Evolutionary conservation across 2,797 vertebrate genomes (phyloP), one percentile per base, ranked within the genome.

Genomic region (Acrossocheilus wenchowensis): DNA sequence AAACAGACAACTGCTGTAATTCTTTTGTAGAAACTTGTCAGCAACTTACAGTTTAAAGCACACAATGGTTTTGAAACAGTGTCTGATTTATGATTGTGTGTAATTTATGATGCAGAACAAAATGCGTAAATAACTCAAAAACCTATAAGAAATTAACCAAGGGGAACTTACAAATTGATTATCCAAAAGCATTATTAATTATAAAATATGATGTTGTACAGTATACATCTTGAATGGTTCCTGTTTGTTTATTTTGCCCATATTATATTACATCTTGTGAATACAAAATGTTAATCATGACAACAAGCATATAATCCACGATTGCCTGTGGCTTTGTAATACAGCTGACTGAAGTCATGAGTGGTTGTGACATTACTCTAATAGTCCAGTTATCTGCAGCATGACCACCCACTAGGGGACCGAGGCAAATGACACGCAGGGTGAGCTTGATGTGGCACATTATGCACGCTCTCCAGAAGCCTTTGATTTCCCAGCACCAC

Each of bases 401-500:
- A 75, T 78, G 30, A 45, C 26, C 82, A 52, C 81, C 50, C 74
- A 81, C 50, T 77, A 23, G 62, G 36, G 86, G 71, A 79, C 73
- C 19, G 80, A 82, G 54, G 69, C 34, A 83, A 87, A 85, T 89
- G 88, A 86, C 15, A 52, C 15, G 5, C 50, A 52, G 50, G 48
- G 86, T 52, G 87, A 80, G 78, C 81, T 86, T 54, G 68, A 69
- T 15, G 73, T 82, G 87, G 78, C 82, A 78, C 81, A 81, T 90
- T 91, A 88, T 72, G 75, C 79, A 88, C 79, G 69, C 89, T 85
- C 89, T 83, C 68, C 19, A 82, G 86, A 89, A 88, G 66, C 77
- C 89, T 90, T 79, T 77, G 78, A 92, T 91, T 92, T 94, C 91
- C 89, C 88, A 87, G 88, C 86, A 91, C 81, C 89, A 57, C 87